phyloP scores from a whole-genome alignment of 2,888 invertebrate species.

The Latrodectus hesperus region DNA sequence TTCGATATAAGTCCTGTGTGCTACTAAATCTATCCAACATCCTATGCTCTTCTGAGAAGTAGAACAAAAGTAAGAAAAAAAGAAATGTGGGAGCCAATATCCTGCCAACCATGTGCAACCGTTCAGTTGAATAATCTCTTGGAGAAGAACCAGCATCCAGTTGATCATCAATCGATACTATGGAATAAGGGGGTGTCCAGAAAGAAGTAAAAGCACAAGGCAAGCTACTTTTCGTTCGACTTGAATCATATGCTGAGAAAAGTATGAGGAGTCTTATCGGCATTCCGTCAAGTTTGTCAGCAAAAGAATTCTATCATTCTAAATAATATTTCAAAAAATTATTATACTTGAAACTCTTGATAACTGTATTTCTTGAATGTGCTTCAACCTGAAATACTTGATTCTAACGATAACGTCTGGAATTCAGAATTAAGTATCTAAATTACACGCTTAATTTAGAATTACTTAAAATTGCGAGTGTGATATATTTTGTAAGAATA shows the following conservation, averaged over 20 bases:
- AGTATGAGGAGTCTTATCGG: neutral
- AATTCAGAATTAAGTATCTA: too few relatives aligned
- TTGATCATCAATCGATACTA: neutral
- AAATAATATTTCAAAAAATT: neutral
- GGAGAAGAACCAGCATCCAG: neutral
- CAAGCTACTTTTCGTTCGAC: slow-evolving; percentile 2
- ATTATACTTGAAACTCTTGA: too few relatives aligned
- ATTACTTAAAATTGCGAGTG: too few relatives aligned
- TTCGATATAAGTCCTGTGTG: too few relatives aligned
- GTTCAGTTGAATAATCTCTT: slow-evolving; percentile 5
- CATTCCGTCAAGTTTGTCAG: neutral
- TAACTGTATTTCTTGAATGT: too few relatives aligned
- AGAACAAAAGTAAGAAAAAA: too few relatives aligned
- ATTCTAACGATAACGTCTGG: too few relatives aligned
- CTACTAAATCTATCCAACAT: too few relatives aligned
- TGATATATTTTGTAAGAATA: too few relatives aligned
- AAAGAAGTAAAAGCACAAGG: neutral
- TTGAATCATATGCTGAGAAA: neutral
- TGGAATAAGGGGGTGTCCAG: neutral
- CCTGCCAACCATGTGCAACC: neutral
- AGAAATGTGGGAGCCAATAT: neutral
- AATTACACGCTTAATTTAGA: too few relatives aligned
- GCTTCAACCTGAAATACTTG: too few relatives aligned
- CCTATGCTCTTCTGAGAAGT: too few relatives aligned
- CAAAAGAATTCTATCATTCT: neutral